phyloP scores from a whole-genome alignment of 2,888 invertebrate genomes.

The Pheosia tremula region DNA sequence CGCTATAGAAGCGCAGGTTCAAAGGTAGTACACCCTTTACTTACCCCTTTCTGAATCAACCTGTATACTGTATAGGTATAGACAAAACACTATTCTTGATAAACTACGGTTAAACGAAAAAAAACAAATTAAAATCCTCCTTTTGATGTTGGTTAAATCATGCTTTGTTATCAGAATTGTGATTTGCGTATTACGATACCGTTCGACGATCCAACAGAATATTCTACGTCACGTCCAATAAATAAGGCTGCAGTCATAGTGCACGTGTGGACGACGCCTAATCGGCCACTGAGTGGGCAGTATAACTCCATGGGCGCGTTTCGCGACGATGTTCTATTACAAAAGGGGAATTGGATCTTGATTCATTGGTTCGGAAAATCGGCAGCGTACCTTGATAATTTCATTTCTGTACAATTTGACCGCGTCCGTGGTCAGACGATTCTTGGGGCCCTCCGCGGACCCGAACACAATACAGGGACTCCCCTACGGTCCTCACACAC shows the following conservation, averaged over 20 bases:
- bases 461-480: slow-evolving; percentile 78
- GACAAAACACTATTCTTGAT: too few species aligned
- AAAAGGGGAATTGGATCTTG: slow-evolving; percentile 85
- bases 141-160: slow-evolving; percentile 31
- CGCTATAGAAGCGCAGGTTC: too few species aligned
- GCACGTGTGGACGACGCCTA: slow-evolving; percentile 62
- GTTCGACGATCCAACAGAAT: slow-evolving; percentile 55
- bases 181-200: slow-evolving; percentile 54
- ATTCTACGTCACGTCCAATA: slow-evolving; percentile 48
- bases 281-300: slow-evolving; percentile 78
- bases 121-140: too few species aligned
- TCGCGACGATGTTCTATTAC: slow-evolving; percentile 84
- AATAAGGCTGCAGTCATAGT: slow-evolving; percentile 44
- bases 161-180: slow-evolving; percentile 52
- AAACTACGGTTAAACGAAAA: too few species aligned
- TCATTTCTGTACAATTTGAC: slow-evolving; percentile 85
- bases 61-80: too few species aligned
- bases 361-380: slow-evolving; percentile 85
- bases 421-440: slow-evolving; percentile 82
- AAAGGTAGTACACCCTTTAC: too few species aligned
- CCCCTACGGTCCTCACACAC: slow-evolving; percentile 81
- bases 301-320: slow-evolving; percentile 78
- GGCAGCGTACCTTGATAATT: slow-evolving; percentile 85
- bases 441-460: slow-evolving; percentile 78
- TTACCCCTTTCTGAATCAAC: too few species aligned